A percentile compares a stretch with the other conserved stretches of the same genome.
These are phyloP conservation scores for Sinella curviseta DNA, from an alignment of 1,140 invertebrate genomes.

Conservation along the genomic window DNA sequence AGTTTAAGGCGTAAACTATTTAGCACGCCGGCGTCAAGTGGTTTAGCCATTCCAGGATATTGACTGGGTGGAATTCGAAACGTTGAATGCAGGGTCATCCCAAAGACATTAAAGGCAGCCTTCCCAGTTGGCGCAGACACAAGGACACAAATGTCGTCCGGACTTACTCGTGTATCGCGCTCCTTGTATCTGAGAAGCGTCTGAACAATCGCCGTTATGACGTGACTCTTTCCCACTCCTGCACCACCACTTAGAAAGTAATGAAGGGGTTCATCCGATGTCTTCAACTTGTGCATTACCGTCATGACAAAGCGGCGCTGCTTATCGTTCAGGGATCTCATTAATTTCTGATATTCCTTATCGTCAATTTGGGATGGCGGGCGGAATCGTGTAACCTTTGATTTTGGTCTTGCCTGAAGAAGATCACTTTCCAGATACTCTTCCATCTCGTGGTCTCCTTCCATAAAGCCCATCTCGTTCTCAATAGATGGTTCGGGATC, in stretches of 20 bases:
- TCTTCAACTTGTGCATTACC: neutral
- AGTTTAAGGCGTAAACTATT: constrained; percentile 48
- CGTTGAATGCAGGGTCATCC: neutral
- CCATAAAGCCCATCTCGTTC: too few relatives aligned
- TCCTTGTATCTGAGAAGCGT: neutral
- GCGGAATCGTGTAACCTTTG: neutral
- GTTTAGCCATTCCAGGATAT: constrained; percentile 21
- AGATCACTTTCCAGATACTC: too few relatives aligned
- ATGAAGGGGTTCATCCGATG: constrained; percentile 3
- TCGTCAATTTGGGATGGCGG: constrained; percentile 9
- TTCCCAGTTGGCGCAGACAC: neutral
- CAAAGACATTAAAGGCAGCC: constrained; percentile 17
- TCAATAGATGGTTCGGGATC: neutral
- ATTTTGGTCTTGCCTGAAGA: too few relatives aligned
- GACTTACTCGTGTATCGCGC: neutral
- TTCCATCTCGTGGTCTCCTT: too few relatives aligned
- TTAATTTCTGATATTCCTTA: constrained; percentile 1
- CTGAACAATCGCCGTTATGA: constrained; percentile 33
- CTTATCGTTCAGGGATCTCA: constrained; percentile 30
- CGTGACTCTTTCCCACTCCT: constrained; percentile 34
- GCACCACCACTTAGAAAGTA: constrained; percentile 30
- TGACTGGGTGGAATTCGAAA: constrained; percentile 44
- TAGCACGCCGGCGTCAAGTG: constrained; percentile 42
- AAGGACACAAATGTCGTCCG: neutral
- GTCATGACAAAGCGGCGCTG: constrained; percentile 29